phyloP scores from a whole-genome alignment of 2,797 vertebrate genomes.

The Myripristis jacobus region DNA sequence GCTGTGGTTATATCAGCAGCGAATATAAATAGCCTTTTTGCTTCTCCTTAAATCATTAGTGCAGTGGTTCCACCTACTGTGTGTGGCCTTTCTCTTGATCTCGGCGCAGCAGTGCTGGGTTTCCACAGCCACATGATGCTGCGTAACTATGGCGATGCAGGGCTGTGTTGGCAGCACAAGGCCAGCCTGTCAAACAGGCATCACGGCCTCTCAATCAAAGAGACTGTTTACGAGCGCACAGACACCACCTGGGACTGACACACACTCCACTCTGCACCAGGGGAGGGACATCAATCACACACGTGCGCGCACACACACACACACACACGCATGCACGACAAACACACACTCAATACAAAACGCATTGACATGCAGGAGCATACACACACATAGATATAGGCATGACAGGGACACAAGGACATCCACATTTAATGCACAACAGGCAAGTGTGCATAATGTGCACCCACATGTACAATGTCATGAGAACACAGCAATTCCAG shows the following conservation, averaged over 20 bases:
- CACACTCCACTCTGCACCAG: slow-evolving; percentile 47
- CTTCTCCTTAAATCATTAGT: slow-evolving; percentile 49
- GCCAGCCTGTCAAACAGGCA: slow-evolving; percentile 69
- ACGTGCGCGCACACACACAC: slow-evolving; percentile 23
- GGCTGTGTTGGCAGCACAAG: slow-evolving; percentile 64
- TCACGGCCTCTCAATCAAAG: slow-evolving; percentile 73
- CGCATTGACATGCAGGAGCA: neutral
- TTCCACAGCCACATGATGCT: slow-evolving; percentile 33
- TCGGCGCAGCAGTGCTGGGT: slow-evolving; percentile 8
- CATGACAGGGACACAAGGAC: slow-evolving; percentile 10
- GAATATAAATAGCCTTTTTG: no score
- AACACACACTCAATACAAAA: neutral
- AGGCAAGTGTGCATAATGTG: neutral
- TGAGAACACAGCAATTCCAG: no score
- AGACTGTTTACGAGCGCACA: slow-evolving; percentile 60
- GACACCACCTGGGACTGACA: slow-evolving; percentile 74
- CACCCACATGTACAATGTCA: neutral
- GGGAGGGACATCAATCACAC: slow-evolving; percentile 55
- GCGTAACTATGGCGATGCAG: slow-evolving; percentile 66
- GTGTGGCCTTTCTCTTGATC: slow-evolving; percentile 20
- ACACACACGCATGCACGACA: neutral
- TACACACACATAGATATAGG: neutral
- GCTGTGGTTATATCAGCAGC: no score
- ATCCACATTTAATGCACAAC: neutral
- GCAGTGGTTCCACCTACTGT: slow-evolving; percentile 9